Percentiles rank a stretch among this genome's conserved stretches.
Conservation (phyloP, 2,113 vertebrate species). For the Entomyzon cyanotis region DNA sequence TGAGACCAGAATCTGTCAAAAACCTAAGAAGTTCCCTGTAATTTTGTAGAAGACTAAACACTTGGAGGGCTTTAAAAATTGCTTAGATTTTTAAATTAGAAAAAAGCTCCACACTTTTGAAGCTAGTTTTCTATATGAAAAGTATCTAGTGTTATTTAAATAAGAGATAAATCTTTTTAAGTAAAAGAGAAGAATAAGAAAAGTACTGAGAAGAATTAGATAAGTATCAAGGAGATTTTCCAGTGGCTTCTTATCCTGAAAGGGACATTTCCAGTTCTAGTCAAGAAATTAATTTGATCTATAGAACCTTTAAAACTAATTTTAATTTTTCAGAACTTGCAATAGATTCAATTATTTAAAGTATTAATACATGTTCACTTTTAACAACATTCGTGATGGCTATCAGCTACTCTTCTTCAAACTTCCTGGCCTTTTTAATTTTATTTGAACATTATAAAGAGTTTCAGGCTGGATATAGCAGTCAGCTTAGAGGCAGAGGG, state of each 20-base stretch:
- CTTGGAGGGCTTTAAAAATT: constrained; percentile 55
- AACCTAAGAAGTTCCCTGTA: constrained; percentile 4
- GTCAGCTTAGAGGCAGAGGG: neutral
- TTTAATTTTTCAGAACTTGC: constrained; percentile 26
- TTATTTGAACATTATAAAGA: neutral
- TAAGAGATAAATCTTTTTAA: constrained; percentile 11
- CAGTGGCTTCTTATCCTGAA: constrained; percentile 5
- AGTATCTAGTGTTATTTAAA: constrained; percentile 34
- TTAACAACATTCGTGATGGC: neutral
- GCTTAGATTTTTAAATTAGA: neutral
- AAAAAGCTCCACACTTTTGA: constrained; percentile 20
- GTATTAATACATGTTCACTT: constrained; percentile 13
- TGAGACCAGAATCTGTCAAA: constrained; percentile 40
- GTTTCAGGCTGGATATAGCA: neutral
- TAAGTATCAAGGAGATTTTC: constrained; percentile 36
- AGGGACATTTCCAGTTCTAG: neutral
- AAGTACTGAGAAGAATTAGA: constrained; percentile 15
- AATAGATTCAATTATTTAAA: constrained; percentile 14
- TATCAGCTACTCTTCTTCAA: neutral
- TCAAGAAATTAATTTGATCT: constrained; percentile 49
- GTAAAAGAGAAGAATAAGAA: constrained; percentile 20
- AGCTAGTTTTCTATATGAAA: constrained; percentile 53
- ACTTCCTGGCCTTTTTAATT: neutral
- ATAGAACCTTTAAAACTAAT: constrained; percentile 17
- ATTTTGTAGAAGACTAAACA: constrained; percentile 20